Evolutionary conservation across 2,113 vertebrate species (phyloP).

Genomic region (Anas platyrhynchos): DNA sequence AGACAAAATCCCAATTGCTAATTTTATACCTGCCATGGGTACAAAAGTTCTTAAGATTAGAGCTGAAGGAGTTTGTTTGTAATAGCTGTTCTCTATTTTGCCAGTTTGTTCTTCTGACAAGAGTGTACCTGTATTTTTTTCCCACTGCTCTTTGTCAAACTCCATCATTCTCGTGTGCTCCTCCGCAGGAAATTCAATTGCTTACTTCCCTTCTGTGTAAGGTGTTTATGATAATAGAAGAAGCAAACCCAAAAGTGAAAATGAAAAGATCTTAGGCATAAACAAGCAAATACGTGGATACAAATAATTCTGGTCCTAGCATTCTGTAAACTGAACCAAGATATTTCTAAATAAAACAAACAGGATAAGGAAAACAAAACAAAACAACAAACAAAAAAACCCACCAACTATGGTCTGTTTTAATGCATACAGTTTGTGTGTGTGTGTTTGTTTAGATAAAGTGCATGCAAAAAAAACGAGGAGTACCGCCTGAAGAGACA

Average conservation of each 20-base stretch:
- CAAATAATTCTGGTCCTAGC: neutral
- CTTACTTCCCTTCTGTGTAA: neutral
- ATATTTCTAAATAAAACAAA: neutral
- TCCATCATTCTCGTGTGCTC: neutral
- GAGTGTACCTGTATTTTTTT: neutral
- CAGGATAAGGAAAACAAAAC: neutral
- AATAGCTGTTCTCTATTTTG: neutral
- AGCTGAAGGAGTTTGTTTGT: neutral
- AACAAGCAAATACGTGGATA: neutral
- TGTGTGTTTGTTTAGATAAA: neutral
- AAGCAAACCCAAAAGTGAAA: conserved; percentile 17
- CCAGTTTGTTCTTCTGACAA: neutral
- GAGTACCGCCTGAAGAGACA: neutral
- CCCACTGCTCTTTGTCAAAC: neutral
- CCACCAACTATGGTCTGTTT: neutral
- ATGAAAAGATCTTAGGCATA: neutral
- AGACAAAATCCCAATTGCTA: neutral
- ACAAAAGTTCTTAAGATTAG: neutral
- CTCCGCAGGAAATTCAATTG: neutral
- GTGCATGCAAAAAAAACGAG: neutral
- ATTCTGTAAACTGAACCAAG: neutral
- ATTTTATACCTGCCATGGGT: neutral
- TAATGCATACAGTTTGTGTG: neutral
- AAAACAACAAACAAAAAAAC: accelerated
- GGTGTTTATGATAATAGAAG: neutral